Conservation (phyloP, 1,140 invertebrate species). For the Drosophila insularis region DNA sequence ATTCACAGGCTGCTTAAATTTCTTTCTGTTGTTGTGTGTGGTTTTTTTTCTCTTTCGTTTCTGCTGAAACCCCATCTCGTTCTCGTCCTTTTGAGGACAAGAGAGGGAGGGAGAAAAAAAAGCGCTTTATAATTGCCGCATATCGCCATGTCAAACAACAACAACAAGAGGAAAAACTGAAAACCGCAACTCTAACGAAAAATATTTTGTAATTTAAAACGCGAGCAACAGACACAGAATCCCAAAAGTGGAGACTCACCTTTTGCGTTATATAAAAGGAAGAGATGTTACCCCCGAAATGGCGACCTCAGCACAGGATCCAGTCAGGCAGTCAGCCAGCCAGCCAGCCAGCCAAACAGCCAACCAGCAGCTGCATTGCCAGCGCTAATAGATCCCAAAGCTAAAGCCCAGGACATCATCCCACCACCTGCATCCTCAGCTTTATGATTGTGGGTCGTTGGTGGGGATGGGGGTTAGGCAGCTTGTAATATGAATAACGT, state of each 20-base stretch:
- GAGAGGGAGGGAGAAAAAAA: background rate
- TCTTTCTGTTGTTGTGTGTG: too few species aligned
- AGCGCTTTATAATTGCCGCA: slow-evolving; percentile 61
- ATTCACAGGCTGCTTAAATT: slow-evolving; percentile 36
- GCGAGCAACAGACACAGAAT: slow-evolving; percentile 31
- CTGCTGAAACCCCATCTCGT: background rate
- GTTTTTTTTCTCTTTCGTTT: background rate
- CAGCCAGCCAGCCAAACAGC: slow-evolving; percentile 18
- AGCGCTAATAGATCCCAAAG: slow-evolving; percentile 63
- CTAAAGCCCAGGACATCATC: slow-evolving; percentile 30
- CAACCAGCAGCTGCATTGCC: slow-evolving; percentile 38
- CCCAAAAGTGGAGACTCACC: slow-evolving; percentile 37
- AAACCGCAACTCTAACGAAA: slow-evolving; percentile 55
- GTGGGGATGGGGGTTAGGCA: background rate
- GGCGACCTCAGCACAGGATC: background rate
- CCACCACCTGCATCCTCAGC: background rate
- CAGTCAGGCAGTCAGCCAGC: background rate
- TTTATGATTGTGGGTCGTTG: background rate
- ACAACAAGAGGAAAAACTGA: slow-evolving; percentile 18
- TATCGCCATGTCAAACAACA: slow-evolving; percentile 29
- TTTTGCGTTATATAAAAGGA: slow-evolving; percentile 31
- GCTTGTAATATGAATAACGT: slow-evolving; percentile 11
- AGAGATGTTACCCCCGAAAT: slow-evolving; percentile 30
- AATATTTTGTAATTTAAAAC: slow-evolving; percentile 71
- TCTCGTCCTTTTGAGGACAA: too few species aligned